Evolutionary conservation across 23 tunicate species (phyloP), one percentile per base, ranked within the genome.

Genomic region (Corella eumyota): DNA sequence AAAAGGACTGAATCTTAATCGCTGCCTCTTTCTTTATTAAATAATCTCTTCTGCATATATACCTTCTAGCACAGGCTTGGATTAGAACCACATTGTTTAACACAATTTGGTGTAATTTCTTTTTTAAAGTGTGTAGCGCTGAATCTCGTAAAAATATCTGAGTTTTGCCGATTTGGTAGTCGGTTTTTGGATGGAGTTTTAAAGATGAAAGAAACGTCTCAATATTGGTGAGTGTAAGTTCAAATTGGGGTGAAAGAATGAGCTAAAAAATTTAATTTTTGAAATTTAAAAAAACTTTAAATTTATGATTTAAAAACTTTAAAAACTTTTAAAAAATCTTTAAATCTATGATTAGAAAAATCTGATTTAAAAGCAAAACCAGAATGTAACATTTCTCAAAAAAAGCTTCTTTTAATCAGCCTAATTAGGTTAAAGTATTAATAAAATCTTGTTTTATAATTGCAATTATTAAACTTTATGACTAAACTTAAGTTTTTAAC

Each of bases 1-100:
- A 74, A n/a, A 64, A 53, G 32, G 80, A 74, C 71, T 74, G 80
- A 29, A 74, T 74, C 60, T 74, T 64, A 25, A 74, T 33, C 13
- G 57, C 71, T 30, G 80, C 70, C 3, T 29, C 65, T 22, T 57
- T 65, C 35, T 36, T 54, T 34, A 44, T 64, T 1, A 36, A 11
- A 71, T 45, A 74, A 32, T 25, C 21, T 71, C 66, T 40, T 31
- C 80, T 37, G 7, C 65, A 51, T 15, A 76, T 20, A 36, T 50
- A 76, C 6, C 68, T 58, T 2, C 83, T 73, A 37, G 59, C 44
- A 21, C 40, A 58, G 28, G 68, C 23, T 58, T 76, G 83, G 26
- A 68, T 30, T 22, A 28, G 21, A 35, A 67, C 34, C 15, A 76
- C 83, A 36, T 34, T 45, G 5, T 58, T 45, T 24, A 56, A 32